phyloP scores from a whole-genome alignment of 2,797 vertebrate species.

The Gambelia wislizenii region DNA sequence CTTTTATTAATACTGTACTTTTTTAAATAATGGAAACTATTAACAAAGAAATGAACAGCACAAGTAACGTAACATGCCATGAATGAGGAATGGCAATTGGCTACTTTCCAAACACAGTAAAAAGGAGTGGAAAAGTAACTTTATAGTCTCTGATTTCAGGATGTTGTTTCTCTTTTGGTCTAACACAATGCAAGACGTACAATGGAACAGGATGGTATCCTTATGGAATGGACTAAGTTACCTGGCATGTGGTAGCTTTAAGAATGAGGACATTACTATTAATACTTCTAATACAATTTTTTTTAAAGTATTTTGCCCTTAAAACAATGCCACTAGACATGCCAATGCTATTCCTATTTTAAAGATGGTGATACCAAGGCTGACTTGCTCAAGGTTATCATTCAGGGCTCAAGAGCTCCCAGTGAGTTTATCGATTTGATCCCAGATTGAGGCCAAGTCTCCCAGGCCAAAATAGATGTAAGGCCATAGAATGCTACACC shows the following conservation, averaged over 20 bases:
- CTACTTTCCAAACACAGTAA: no score
- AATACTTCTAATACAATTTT: background rate
- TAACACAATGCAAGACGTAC: background rate
- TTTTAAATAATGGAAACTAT: no score
- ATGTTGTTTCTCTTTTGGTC: background rate
- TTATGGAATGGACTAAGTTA: background rate
- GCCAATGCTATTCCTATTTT: background rate
- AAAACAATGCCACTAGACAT: background rate
- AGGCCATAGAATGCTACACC: background rate
- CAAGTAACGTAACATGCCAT: no score
- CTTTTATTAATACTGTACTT: no score
- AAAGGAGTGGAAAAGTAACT: no score
- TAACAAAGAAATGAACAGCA: no score
- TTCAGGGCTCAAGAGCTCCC: background rate
- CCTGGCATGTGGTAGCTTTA: background rate
- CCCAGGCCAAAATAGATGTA: background rate
- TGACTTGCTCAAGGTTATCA: background rate
- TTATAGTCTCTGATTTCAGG: constrained; percentile 9
- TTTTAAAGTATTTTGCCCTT: background rate
- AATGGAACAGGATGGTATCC: background rate
- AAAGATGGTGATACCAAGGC: background rate
- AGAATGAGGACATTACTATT: background rate
- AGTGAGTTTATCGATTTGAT: background rate
- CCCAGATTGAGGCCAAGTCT: background rate
- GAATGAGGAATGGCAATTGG: no score